Conservation (phyloP, 1,140 invertebrate species). For the Anastrepha obliqua region DNA sequence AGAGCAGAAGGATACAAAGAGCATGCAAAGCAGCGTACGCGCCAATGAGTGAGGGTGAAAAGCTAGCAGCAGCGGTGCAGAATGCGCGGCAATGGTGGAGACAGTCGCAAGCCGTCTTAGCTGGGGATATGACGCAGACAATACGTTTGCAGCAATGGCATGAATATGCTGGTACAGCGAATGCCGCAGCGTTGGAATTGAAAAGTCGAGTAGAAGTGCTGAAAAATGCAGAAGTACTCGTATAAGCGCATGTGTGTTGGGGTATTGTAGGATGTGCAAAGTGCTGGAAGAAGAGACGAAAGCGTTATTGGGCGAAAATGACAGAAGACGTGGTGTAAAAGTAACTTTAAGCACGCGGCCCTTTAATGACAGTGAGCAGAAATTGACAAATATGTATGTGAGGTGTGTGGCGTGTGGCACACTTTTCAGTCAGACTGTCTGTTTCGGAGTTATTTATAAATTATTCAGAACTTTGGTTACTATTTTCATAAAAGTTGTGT, state of each 20-base stretch:
- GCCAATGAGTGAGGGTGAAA: not conserved
- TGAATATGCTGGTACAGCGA: not conserved
- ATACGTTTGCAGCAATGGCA: not conserved
- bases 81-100: not conserved
- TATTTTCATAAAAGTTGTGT: too few relatives aligned
- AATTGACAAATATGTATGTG: not conserved
- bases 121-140: not conserved
- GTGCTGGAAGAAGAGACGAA: not conserved
- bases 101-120: slow-evolving; percentile 12
- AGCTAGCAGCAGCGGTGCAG: not conserved
- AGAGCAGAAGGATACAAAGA: slow-evolving; percentile 41
- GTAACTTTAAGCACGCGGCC: not conserved
- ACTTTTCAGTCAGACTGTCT: too few relatives aligned
- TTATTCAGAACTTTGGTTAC: too few relatives aligned
- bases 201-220: not conserved
- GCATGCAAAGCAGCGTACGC: not conserved
- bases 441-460: too few relatives aligned
- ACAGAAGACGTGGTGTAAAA: not conserved
- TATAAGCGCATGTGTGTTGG: not conserved
- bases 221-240: slow-evolving; percentile 15
- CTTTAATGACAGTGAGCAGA: not conserved
- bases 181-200: not conserved
- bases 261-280: not conserved
- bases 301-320: not conserved
- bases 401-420: too few relatives aligned